Evolutionary conservation across 2,113 vertebrate genomes (phyloP).

Genomic region (Camelus dromedarius): DNA sequence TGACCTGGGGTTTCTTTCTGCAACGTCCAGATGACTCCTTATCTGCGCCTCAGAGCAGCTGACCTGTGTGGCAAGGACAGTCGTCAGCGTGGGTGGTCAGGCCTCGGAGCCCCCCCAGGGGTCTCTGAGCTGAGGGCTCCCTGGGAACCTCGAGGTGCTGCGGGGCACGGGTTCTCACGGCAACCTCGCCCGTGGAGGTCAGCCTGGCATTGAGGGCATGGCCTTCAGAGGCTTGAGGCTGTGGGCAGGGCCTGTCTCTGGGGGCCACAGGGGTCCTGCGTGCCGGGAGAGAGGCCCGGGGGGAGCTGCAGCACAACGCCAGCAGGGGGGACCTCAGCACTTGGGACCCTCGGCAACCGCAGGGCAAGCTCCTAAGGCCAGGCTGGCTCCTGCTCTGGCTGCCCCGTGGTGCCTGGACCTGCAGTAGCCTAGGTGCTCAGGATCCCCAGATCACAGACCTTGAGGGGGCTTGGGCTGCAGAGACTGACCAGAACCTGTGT

Average conservation of each 20-base stretch:
- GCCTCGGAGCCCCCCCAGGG: not conserved
- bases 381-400: not conserved
- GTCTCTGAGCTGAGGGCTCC: not conserved
- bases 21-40: not conserved
- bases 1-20: not conserved
- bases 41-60: not conserved
- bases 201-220: not conserved
- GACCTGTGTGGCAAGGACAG: not conserved
- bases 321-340: not conserved
- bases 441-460: too few relatives aligned
- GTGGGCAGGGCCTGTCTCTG: not conserved
- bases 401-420: not conserved
- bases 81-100: not conserved
- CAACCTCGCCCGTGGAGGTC: not conserved
- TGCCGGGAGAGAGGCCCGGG: not conserved
- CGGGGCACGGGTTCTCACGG: not conserved
- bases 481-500: not conserved
- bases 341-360: not conserved
- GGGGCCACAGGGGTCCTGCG: not conserved
- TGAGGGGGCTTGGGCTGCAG: too few relatives aligned
- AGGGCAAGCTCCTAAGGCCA: not conserved
- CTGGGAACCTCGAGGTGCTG: not conserved
- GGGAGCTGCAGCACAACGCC: not conserved
- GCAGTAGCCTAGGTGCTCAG: too few relatives aligned
- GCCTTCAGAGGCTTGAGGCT: not conserved